Base-by-base conservation (phyloP, 1,140 invertebrate species). In the Brachionus rubens region DNA sequence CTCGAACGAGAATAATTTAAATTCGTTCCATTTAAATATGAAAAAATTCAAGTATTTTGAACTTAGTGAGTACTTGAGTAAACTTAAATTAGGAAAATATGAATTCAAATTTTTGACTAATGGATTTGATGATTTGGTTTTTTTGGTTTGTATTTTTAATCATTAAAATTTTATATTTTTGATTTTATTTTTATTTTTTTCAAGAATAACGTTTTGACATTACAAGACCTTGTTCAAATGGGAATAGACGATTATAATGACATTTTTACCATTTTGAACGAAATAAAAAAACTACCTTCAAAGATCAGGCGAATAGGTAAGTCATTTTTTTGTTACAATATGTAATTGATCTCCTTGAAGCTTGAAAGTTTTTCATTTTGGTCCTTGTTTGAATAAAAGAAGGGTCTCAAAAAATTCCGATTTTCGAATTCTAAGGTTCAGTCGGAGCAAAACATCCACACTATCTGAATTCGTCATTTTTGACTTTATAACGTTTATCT, bases 71-170 rank as follows among this genome's bases (percentile, higher is more conserved):
- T 72, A 50, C 46, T 72, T 72, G 46, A 16, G 24, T 1, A 50
- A 50, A 41, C 9, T 72, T 0, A 54, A 72, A 12, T 19, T 72
- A 21, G 19, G n/a, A 50, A 40, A 72, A 24, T 72, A 72, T 54
- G 68, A 72, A 54, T 72, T 72, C 12, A 54, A 72, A 48, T 72
- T 72, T 48, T 36, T 72, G 24, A 72, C 68, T 24, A 72, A 72
- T 41, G 68, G 68, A 12, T 72, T 28, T 41, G 68, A 72, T 14
- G 68, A 72, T 41, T 24, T 54, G 28, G 36, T n/a, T 1, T 72
- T 50, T 30, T 50, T 72, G 68, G 68, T 72, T 50, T 50, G 4
- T 24, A 0, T 24, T 24, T 24, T 16, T 16, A 48, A 48, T n/a
- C 6, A 1, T 48, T 16, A 21, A 24, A 24, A 21, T 52, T 52